phyloP scores from a whole-genome alignment of 2,797 vertebrate genomes.

The Pteropus rufus region DNA sequence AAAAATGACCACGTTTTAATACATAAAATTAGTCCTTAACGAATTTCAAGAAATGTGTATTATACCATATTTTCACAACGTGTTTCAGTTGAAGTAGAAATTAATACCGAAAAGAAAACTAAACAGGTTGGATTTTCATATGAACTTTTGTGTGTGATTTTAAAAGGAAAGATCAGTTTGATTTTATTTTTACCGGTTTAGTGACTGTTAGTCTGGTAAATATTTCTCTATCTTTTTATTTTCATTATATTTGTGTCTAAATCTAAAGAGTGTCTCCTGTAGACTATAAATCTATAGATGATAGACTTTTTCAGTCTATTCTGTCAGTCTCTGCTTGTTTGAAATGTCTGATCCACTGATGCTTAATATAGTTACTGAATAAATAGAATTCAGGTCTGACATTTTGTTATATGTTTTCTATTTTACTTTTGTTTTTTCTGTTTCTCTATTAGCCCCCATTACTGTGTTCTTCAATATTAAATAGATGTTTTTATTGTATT shows the following conservation, averaged over 20 bases:
- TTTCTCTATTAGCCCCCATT: neutral
- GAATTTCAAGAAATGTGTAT: neutral
- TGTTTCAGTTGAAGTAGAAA: neutral
- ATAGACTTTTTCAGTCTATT: too few relatives aligned
- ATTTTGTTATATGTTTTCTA: neutral
- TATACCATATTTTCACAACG: neutral
- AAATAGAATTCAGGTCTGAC: neutral
- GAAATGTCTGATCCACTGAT: neutral
- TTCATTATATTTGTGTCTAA: neutral
- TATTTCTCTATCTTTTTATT: neutral
- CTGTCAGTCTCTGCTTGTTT: neutral
- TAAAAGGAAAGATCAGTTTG: neutral
- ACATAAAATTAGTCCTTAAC: neutral
- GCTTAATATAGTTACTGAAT: neutral
- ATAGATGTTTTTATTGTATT: neutral
- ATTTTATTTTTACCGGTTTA: neutral
- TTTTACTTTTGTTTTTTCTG: neutral
- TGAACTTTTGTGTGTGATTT: neutral
- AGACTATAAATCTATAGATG: neutral
- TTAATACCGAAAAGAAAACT: neutral
- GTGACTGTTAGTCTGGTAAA: neutral
- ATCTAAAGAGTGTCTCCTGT: neutral
- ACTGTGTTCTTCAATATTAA: neutral
- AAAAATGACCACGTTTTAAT: neutral
- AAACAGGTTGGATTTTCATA: neutral